Evolutionary conservation across 2,888 invertebrate species (phyloP).

Genomic region (Pediacus dermestoides): DNA sequence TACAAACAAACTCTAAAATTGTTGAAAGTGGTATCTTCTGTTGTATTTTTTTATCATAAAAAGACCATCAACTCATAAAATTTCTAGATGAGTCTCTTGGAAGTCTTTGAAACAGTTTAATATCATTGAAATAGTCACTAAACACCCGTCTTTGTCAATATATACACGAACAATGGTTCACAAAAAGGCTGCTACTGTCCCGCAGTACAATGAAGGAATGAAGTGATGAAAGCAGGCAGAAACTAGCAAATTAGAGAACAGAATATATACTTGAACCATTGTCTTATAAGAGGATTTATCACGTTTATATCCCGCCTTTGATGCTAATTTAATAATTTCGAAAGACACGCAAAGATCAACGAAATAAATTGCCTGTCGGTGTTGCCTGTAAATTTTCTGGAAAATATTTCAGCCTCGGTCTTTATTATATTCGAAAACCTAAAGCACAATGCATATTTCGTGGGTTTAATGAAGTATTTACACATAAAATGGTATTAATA

Average conservation of each 20-base stretch:
- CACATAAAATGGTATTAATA: conserved; percentile 28
- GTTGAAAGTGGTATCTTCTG: too few species aligned
- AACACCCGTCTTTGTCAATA: too few species aligned
- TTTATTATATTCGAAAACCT: conserved; percentile 20
- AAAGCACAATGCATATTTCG: conserved; percentile 23
- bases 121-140: too few species aligned
- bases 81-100: too few species aligned
- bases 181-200: too few species aligned
- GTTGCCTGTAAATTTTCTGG: too few species aligned
- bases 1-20: too few species aligned
- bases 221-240: conserved; percentile 33
- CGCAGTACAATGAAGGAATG: too few species aligned
- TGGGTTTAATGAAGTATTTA: conserved; percentile 27
- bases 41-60: too few species aligned
- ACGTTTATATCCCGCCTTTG: conserved; percentile 14
- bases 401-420: conserved; percentile 20
- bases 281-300: conserved; percentile 29
- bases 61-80: too few species aligned
- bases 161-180: too few species aligned
- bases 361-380: conserved; percentile 26
- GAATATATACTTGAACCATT: conserved; percentile 27
- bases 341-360: conserved; percentile 24
- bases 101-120: too few species aligned
- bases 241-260: conserved; percentile 32
- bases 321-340: conserved; percentile 29